phyloP scores from a whole-genome alignment of 2,888 invertebrate species.

The Torymus aiolomorphi region DNA sequence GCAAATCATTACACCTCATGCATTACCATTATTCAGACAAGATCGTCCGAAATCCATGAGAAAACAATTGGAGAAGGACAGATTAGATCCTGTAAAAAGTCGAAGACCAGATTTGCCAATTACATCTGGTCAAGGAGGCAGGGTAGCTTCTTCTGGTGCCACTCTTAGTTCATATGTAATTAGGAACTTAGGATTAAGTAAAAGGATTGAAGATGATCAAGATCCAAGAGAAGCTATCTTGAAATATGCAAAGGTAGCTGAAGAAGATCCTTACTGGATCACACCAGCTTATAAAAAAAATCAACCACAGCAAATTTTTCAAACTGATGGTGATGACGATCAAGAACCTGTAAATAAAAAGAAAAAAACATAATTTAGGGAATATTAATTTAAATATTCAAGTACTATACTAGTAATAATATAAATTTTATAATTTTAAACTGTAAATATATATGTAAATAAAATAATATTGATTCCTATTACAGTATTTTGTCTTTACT shows the following conservation, averaged over 20 bases:
- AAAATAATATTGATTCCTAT: too few relatives aligned
- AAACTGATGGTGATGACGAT: constrained; percentile 75
- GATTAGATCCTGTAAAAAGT: constrained; percentile 91
- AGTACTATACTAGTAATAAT: too few relatives aligned
- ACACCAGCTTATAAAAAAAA: constrained; percentile 93
- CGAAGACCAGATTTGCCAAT: constrained; percentile 90
- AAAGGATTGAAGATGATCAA: constrained; percentile 90
- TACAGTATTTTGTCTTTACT: too few relatives aligned
- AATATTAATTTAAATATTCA: too few relatives aligned
- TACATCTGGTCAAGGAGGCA: constrained; percentile 93
- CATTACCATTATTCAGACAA: constrained; percentile 95
- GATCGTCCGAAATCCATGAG: constrained; percentile 92
- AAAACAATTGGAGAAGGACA: constrained; percentile 93
- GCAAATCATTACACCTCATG: constrained; percentile 97
- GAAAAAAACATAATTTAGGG: constrained; percentile 69
- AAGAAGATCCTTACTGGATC: constrained; percentile 97
- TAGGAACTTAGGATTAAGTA: constrained; percentile 94
- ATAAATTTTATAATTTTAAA: too few relatives aligned
- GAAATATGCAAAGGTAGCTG: constrained; percentile 95
- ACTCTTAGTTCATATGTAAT: constrained; percentile 98
- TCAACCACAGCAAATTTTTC: constrained; percentile 90
- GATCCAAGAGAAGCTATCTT: constrained; percentile 97
- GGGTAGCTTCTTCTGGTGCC: constrained; percentile 95
- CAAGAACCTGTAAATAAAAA: constrained; percentile 78
- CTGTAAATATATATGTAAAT: too few relatives aligned